phyloP scores from a whole-genome alignment of 23 tunicate species.

The Aplidium turbinatum region DNA sequence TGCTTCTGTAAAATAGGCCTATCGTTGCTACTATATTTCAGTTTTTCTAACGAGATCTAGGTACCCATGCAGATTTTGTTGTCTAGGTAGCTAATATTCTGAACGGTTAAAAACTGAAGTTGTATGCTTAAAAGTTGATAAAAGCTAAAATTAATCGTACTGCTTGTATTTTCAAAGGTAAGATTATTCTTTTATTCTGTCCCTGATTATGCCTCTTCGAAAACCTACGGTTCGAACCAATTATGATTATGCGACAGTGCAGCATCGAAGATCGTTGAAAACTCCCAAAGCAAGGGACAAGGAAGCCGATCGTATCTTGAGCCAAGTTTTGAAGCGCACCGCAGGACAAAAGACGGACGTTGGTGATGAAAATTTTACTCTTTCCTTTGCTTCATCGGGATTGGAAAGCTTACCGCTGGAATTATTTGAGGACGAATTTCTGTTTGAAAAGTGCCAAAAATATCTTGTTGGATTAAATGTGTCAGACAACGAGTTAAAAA shows the following conservation, averaged over 20 bases:
- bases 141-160: too few species aligned
- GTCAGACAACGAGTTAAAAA: slow-evolving; percentile 58
- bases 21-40: too few species aligned
- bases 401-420: slow-evolving; percentile 64
- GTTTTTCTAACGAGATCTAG: too few species aligned
- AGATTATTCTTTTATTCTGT: too few species aligned
- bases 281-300: slow-evolving; percentile 47
- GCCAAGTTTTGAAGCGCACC: slow-evolving; percentile 37
- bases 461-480: slow-evolving; percentile 51
- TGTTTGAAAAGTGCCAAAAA: slow-evolving; percentile 66
- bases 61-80: too few species aligned
- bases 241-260: slow-evolving; percentile 68
- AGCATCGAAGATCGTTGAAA: slow-evolving; percentile 62
- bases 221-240: slow-evolving; percentile 47
- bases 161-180: too few species aligned
- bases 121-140: too few species aligned
- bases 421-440: slow-evolving; percentile 88
- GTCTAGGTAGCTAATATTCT: too few species aligned
- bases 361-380: slow-evolving; percentile 42
- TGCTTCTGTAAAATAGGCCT: too few species aligned
- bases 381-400: slow-evolving; percentile 38
- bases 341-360: slow-evolving; percentile 35
- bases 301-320: slow-evolving; percentile 71
- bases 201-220: slow-evolving; percentile 85
- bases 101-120: too few species aligned